These are phyloP conservation scores for Capreolus pygargus DNA, from an alignment of 2,113 vertebrate genomes.

Conservation along the genomic window DNA sequence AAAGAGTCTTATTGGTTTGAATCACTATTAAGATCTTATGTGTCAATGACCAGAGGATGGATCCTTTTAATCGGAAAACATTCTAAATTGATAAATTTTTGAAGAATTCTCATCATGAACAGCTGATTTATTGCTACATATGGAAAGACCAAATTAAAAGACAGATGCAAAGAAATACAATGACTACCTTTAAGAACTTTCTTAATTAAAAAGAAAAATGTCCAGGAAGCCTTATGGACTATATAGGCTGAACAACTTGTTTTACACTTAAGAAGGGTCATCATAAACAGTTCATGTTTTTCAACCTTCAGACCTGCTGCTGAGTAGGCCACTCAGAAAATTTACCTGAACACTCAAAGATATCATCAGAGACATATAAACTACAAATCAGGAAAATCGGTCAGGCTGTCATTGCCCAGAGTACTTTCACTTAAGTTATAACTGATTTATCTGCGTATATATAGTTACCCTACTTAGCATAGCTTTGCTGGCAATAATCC, in stretches of 20 bases:
- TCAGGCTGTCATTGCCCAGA: not conserved
- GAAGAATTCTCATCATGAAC: not conserved
- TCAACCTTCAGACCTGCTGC: not conserved
- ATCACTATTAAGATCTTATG: not conserved
- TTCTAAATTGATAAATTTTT: not conserved
- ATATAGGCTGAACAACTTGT: not conserved
- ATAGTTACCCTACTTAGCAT: not conserved
- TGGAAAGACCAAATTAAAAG: not conserved
- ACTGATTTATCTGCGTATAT: not conserved
- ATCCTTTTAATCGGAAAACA: not conserved
- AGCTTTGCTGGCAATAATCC: not conserved
- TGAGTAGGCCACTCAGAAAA: not conserved
- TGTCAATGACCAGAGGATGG: not conserved
- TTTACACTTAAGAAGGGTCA: not conserved
- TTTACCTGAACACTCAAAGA: not conserved
- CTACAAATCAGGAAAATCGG: not conserved
- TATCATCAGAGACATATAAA: not conserved
- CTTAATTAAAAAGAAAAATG: not conserved
- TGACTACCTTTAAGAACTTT: not conserved
- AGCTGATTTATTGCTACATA: not conserved
- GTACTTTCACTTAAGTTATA: not conserved
- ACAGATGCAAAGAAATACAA: not conserved
- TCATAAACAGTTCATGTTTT: not conserved
- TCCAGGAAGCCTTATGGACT: not conserved
- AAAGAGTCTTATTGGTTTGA: not conserved